Evolutionary conservation across 2,797 vertebrate genomes (phyloP).

Genomic region (Microchirus variegatus): DNA sequence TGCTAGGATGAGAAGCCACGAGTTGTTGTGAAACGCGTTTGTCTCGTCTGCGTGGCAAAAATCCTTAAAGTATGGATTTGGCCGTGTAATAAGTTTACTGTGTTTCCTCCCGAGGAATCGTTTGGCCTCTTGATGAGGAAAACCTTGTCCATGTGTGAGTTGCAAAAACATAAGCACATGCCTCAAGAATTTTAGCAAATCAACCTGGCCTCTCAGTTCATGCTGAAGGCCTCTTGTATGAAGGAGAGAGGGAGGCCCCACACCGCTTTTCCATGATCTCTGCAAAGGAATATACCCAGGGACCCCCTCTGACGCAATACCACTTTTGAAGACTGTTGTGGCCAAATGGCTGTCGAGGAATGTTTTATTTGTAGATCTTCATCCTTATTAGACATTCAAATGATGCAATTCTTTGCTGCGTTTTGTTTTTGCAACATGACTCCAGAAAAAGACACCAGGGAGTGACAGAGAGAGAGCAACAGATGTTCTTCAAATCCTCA

Average conservation of each 20-base stretch:
- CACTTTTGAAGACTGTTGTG: conserved; percentile 40
- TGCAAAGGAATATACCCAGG: conserved; percentile 62
- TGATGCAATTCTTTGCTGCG: conserved; percentile 15
- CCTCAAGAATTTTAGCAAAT: conserved; percentile 75
- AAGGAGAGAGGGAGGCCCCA: conserved; percentile 45
- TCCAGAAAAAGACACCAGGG: too few relatives aligned
- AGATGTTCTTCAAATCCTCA: conserved; percentile 58
- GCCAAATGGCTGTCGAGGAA: conserved; percentile 63
- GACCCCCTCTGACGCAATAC: conserved; percentile 70
- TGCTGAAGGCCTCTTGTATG: conserved; percentile 56
- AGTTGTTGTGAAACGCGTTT: conserved; percentile 36
- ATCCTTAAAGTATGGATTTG: conserved; percentile 37
- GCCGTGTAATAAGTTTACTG: conserved; percentile 44
- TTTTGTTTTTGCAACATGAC: conserved; percentile 18
- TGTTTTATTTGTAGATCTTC: conserved; percentile 34
- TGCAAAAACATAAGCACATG: conserved; percentile 71
- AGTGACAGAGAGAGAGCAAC: conserved; percentile 33
- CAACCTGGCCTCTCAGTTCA: conserved; percentile 61
- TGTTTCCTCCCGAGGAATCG: conserved; percentile 50
- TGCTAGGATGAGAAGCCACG: conserved; percentile 8
- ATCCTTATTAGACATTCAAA: conserved; percentile 26
- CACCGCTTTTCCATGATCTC: conserved; percentile 57
- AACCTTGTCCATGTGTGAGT: conserved; percentile 44
- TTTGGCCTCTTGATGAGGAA: conserved; percentile 46
- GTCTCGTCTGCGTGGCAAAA: conserved; percentile 41